Evolutionary conservation across 2,113 vertebrate genomes (phyloP).

Genomic region (Hymenochirus boettgeri): DNA sequence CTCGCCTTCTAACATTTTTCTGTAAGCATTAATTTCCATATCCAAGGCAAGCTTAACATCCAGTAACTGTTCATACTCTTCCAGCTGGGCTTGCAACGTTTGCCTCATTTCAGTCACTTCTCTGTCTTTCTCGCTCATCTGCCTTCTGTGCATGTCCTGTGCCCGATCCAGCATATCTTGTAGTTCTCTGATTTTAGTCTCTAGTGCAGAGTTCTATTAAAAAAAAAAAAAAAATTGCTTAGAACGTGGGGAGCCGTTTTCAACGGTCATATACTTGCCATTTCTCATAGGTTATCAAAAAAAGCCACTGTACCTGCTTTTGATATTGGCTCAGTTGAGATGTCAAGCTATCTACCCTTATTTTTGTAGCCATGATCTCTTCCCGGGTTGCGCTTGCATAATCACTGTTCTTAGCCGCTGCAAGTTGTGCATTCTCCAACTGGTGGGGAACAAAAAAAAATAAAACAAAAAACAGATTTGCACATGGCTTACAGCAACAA

Average conservation of each 20-base stretch:
- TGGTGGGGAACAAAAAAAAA: slow-evolving; percentile 50
- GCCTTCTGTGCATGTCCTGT: slow-evolving; percentile 54
- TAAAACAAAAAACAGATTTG: slow-evolving; percentile 9
- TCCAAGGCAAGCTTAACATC: slow-evolving; percentile 79
- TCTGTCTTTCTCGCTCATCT: slow-evolving; percentile 66
- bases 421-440: slow-evolving; percentile 71
- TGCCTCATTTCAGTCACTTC: slow-evolving; percentile 60
- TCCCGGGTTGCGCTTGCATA: slow-evolving; percentile 59
- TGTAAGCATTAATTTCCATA: slow-evolving; percentile 78
- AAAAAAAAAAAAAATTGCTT: background rate
- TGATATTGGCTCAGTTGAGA: slow-evolving; percentile 62
- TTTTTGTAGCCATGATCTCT: slow-evolving; percentile 62
- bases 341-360: slow-evolving; percentile 56
- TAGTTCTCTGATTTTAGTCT: slow-evolving; percentile 59
- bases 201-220: slow-evolving; percentile 67
- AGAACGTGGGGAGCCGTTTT: background rate
- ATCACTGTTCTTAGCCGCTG: slow-evolving; percentile 59
- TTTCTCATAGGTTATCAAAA: no score
- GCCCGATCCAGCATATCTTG: slow-evolving; percentile 65
- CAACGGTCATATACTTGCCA: background rate
- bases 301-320: slow-evolving; percentile 61
- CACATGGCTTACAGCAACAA: no score
- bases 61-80: slow-evolving; percentile 74
- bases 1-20: slow-evolving; percentile 82
- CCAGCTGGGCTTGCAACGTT: slow-evolving; percentile 65